Evolutionary conservation across 2,797 vertebrate species (phyloP).

Genomic region (Urocyon cinereoargenteus): DNA sequence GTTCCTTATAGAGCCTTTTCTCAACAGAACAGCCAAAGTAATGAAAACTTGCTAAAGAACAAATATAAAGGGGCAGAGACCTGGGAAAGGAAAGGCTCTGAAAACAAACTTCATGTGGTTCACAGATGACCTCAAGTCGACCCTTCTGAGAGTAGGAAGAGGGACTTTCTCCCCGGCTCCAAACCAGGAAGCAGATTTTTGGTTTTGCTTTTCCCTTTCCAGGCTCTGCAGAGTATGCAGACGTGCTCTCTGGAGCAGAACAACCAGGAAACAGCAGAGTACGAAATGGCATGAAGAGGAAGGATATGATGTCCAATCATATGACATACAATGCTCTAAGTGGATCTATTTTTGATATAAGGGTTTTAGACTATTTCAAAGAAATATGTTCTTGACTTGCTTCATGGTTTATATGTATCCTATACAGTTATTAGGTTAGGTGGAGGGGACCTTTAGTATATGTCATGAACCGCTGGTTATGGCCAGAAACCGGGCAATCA

Average conservation of each 20-base stretch:
- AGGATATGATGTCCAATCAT: neutral
- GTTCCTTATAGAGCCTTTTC: neutral
- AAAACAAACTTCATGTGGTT: neutral
- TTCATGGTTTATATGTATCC: neutral
- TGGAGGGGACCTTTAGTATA: neutral
- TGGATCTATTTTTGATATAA: neutral
- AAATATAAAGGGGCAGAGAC: neutral
- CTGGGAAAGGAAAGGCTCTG: neutral
- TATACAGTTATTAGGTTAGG: neutral
- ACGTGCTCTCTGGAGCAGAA: neutral
- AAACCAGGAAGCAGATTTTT: neutral
- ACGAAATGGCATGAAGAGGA: neutral
- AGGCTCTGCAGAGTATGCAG: neutral
- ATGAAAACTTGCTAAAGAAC: neutral
- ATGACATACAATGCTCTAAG: neutral
- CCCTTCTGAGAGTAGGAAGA: neutral
- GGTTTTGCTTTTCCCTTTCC: neutral
- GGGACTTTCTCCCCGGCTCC: neutral
- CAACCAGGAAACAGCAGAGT: neutral
- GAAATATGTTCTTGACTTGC: neutral
- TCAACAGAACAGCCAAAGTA: neutral
- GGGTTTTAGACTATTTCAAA: slow-evolving; percentile 33
- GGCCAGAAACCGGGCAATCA: neutral
- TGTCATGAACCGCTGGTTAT: neutral
- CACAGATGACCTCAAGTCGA: neutral